These are phyloP conservation scores for Todiramphus saurophagus DNA, from an alignment of 2,113 vertebrate genomes.

Conservation along the genomic window DNA sequence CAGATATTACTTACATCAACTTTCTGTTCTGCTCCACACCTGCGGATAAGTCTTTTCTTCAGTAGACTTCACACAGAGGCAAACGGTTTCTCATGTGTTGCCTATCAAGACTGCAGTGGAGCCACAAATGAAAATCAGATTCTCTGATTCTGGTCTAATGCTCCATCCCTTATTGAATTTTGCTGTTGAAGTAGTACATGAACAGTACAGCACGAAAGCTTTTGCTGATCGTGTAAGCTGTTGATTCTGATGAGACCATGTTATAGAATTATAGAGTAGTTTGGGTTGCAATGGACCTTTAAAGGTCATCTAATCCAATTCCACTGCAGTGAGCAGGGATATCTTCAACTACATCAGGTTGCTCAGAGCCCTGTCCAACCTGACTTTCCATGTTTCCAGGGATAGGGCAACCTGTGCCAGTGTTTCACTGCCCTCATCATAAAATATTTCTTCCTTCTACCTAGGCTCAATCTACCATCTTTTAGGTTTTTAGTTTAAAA, in stretches of 20 bases:
- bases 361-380: background rate
- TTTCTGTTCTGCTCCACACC: background rate
- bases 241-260: background rate
- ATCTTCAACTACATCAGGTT: background rate
- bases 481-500: background rate
- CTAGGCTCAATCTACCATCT: background rate
- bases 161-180: background rate
- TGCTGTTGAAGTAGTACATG: background rate
- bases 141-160: background rate
- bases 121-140: background rate
- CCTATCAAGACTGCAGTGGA: background rate
- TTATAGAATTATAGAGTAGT: background rate
- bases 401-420: background rate
- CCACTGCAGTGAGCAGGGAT: background rate
- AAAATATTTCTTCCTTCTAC: background rate
- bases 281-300: background rate
- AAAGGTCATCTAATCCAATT: background rate
- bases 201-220: background rate
- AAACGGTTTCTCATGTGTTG: background rate
- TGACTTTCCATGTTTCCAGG: background rate
- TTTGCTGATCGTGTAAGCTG: background rate
- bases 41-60: background rate
- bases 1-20: background rate
- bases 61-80: background rate
- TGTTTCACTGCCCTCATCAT: background rate